Percentiles rank a stretch among this genome's conserved stretches.
phyloP scores from a whole-genome alignment of 2,113 vertebrate genomes.

The Tretioscincus oriximinensis region DNA sequence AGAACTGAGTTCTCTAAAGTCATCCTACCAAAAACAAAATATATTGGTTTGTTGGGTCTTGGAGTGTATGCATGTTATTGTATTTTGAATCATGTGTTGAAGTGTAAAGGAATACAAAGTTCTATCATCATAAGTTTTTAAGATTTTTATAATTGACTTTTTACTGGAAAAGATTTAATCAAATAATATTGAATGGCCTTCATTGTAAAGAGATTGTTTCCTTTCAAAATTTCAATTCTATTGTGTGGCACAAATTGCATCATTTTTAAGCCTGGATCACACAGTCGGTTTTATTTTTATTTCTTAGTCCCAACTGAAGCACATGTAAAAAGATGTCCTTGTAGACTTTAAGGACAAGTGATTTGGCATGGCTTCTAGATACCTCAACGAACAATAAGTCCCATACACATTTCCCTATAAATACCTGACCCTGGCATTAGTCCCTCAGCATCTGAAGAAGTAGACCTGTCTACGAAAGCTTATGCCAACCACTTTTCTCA shows the following conservation, averaged over 20 bases:
- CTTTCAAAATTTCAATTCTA: neutral
- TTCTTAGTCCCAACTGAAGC: neutral
- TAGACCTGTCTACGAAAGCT: too few relatives aligned
- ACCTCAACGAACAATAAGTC: conserved; percentile 65
- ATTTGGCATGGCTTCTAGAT: conserved; percentile 28
- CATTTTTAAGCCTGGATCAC: neutral
- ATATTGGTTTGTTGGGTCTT: neutral
- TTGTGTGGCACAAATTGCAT: neutral
- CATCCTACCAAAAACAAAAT: neutral
- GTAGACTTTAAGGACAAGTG: conserved; percentile 63
- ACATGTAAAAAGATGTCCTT: conserved; percentile 41
- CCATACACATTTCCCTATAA: too few relatives aligned
- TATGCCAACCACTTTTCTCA: too few relatives aligned
- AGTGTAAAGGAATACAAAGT: neutral
- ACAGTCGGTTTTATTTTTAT: neutral
- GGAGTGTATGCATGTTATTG: neutral
- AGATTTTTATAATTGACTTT: neutral
- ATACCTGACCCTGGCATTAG: too few relatives aligned
- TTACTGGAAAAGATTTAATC: neutral
- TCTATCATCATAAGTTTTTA: neutral
- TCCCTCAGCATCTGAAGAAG: too few relatives aligned
- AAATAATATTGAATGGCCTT: neutral
- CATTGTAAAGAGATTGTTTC: neutral
- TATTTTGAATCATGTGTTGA: neutral
- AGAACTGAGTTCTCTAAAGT: neutral